A percentile compares a stretch with the other conserved stretches of the same genome.
Evolutionary conservation across 2,797 vertebrate genomes (phyloP).

Genomic region (Sebastes cheni): DNA sequence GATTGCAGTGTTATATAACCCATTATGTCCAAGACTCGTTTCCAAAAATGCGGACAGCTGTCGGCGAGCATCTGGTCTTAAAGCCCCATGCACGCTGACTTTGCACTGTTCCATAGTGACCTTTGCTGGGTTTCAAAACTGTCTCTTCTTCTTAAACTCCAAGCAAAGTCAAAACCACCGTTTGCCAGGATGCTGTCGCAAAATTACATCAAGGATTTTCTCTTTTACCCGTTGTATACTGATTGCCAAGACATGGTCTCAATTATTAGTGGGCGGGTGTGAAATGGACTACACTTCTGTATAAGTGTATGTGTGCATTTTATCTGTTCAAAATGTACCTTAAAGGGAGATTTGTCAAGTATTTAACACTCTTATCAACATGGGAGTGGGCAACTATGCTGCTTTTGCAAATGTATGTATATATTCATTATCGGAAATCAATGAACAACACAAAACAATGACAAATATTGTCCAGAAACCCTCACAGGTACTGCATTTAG

Average conservation of each 20-base stretch:
- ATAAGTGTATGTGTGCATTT: neutral
- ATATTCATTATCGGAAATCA: no score
- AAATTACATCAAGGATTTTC: constrained; percentile 1
- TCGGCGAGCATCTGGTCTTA: constrained; percentile 11
- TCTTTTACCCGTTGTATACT: constrained; percentile 1
- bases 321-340: no score
- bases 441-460: no score
- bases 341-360: no score
- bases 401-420: no score
- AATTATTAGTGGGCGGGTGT: constrained; percentile 9
- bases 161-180: neutral
- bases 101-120: neutral
- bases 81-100: neutral
- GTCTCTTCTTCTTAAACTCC: constrained; percentile 32
- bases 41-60: constrained; percentile 33
- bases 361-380: no score
- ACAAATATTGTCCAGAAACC: no score
- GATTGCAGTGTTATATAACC: constrained; percentile 39
- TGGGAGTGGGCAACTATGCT: no score
- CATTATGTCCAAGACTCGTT: constrained; percentile 22
- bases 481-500: no score
- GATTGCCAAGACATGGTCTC: constrained; percentile 8
- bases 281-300: neutral
- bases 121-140: constrained; percentile 19
- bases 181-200: constrained; percentile 28